phyloP scores from a whole-genome alignment of 2,113 vertebrate species.

The Zosterops hypoxanthus region DNA sequence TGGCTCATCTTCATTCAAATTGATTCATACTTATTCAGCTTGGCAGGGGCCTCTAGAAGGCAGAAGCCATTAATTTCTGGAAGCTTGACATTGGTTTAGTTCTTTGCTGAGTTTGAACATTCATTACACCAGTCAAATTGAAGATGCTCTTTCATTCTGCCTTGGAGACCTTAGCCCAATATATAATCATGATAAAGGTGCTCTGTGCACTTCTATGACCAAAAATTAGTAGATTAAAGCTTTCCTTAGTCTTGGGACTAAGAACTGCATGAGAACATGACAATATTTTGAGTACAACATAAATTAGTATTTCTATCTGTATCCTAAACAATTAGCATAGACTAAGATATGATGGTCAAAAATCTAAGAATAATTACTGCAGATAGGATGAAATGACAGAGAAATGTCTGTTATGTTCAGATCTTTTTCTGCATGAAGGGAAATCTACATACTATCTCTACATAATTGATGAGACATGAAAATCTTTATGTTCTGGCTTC shows the following conservation, averaged over 20 bases:
- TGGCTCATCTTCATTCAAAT: neutral
- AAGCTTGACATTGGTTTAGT: neutral
- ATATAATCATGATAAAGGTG: neutral
- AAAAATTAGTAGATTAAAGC: neutral
- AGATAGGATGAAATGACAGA: neutral
- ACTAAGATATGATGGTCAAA: neutral
- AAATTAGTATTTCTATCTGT: neutral
- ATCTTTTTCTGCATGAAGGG: neutral
- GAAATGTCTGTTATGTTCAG: neutral
- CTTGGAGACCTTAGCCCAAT: neutral
- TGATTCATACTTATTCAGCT: neutral
- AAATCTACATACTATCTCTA: neutral
- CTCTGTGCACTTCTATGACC: neutral
- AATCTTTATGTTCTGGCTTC: neutral
- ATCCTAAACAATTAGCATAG: neutral
- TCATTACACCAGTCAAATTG: neutral
- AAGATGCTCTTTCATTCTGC: neutral
- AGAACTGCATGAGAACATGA: neutral
- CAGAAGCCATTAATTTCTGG: neutral
- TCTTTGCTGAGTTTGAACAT: neutral
- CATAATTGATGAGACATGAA: neutral
- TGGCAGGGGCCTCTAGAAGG: neutral
- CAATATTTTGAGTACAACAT: neutral
- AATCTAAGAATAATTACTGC: neutral
- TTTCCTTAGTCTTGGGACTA: neutral